Conservation (phyloP, 2,888 invertebrate genomes). For the Phlogophora meticulosa region DNA sequence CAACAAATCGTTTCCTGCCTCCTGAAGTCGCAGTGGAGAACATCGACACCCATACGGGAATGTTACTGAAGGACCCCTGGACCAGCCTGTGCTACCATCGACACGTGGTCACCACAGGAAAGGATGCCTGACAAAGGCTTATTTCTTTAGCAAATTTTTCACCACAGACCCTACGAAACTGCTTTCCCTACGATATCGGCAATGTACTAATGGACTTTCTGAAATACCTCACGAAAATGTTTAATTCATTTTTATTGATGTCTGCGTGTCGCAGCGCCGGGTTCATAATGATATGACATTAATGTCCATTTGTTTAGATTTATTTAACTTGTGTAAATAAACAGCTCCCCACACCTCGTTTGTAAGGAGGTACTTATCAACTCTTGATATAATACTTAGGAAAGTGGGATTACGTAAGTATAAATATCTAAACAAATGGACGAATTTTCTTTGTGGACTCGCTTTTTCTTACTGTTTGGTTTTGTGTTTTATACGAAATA, state of each 20-base stretch:
- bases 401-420: conserved; percentile 1
- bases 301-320: conserved; percentile 24
- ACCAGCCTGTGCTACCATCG: conserved; percentile 24
- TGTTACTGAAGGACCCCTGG: conserved; percentile 34
- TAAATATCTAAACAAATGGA: conserved; percentile 16
- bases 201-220: not conserved
- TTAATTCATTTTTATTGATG: not conserved
- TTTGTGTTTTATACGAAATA: not conserved
- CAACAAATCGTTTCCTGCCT: not conserved
- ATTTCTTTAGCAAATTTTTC: conserved; percentile 19
- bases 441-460: no score
- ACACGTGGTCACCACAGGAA: conserved; percentile 21
- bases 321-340: conserved; percentile 2
- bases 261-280: not conserved
- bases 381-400: not conserved
- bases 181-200: conserved; percentile 25
- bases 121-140: not conserved
- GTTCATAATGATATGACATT: conserved; percentile 15
- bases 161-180: conserved; percentile 15
- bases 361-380: not conserved
- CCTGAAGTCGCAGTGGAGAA: conserved; percentile 21
- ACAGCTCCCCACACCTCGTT: not conserved
- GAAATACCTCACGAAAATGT: not conserved
- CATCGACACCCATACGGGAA: conserved; percentile 36
- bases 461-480: not conserved